Conservation (phyloP, 2,888 invertebrate species). For the Lamellibrachia satsuma region DNA sequence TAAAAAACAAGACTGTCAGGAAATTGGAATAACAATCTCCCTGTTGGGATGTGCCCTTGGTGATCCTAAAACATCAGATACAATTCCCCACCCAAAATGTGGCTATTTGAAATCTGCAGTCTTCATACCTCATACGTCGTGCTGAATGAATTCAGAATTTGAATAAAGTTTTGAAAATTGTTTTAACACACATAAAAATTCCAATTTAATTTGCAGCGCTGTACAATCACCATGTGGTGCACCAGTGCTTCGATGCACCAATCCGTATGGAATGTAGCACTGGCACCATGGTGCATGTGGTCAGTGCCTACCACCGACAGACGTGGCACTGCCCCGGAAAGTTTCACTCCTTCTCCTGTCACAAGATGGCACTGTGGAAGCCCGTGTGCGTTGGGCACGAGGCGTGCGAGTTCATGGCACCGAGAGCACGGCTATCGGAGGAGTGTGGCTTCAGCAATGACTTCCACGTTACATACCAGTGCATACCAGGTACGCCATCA, state of each 20-base stretch:
- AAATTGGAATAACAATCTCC: too few species aligned
- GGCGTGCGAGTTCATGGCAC: slow-evolving; percentile 29
- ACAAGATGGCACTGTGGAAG: slow-evolving; percentile 28
- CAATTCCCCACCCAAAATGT: too few species aligned
- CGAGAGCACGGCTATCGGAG: slow-evolving; percentile 22
- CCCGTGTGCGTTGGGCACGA: slow-evolving; percentile 31
- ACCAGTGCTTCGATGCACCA: slow-evolving; percentile 34
- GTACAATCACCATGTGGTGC: slow-evolving; percentile 23
- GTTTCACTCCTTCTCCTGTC: slow-evolving; percentile 31
- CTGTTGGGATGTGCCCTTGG: too few species aligned
- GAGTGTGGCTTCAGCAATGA: slow-evolving; percentile 36
- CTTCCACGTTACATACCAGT: slow-evolving; percentile 33
- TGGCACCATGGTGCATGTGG: slow-evolving; percentile 30
- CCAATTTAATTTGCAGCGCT: slow-evolving; percentile 18
- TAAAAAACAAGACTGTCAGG: too few species aligned
- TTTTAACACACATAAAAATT: background rate
- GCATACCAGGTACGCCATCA: slow-evolving; percentile 32
- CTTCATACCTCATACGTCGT: too few species aligned
- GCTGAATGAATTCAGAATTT: too few species aligned
- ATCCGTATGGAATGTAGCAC: slow-evolving; percentile 30
- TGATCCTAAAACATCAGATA: too few species aligned
- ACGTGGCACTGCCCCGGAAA: slow-evolving; percentile 29
- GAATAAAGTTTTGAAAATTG: background rate
- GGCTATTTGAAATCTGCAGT: too few species aligned
- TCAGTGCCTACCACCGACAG: slow-evolving; percentile 31